Conservation (phyloP, 2,797 vertebrate genomes). For the Sebastes goodei region DNA sequence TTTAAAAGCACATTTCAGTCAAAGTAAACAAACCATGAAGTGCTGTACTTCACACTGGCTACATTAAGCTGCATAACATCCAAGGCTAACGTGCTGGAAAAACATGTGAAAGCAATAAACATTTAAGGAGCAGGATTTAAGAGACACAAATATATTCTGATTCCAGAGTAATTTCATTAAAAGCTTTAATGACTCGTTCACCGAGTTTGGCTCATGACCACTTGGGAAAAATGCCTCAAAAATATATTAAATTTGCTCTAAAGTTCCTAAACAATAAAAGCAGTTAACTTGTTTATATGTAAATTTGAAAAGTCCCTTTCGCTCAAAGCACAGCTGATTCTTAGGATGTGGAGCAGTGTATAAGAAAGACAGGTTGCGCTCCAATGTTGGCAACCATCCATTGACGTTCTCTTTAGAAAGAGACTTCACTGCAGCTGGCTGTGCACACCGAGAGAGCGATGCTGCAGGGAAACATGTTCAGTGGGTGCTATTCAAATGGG, state of each 20-base stretch:
- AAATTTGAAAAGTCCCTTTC: neutral
- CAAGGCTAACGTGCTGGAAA: neutral
- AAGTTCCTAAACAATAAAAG: neutral
- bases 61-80: neutral
- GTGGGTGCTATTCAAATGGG: neutral
- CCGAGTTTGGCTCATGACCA: neutral
- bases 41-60: neutral
- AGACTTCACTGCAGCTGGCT: neutral
- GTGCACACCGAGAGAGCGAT: neutral
- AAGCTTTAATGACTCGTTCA: neutral
- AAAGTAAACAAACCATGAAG: neutral
- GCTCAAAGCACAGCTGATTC: neutral
- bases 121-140: neutral
- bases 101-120: neutral
- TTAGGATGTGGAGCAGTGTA: neutral
- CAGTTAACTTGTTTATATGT: neutral
- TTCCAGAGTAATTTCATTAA: conserved; percentile 1
- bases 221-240: neutral
- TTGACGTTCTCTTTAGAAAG: neutral
- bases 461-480: neutral
- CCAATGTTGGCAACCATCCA: neutral
- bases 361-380: neutral
- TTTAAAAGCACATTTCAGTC: neutral
- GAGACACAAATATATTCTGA: neutral
- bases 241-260: neutral